Conservation (phyloP, 2,888 invertebrate genomes). For the Hoplodrina blanda region DNA sequence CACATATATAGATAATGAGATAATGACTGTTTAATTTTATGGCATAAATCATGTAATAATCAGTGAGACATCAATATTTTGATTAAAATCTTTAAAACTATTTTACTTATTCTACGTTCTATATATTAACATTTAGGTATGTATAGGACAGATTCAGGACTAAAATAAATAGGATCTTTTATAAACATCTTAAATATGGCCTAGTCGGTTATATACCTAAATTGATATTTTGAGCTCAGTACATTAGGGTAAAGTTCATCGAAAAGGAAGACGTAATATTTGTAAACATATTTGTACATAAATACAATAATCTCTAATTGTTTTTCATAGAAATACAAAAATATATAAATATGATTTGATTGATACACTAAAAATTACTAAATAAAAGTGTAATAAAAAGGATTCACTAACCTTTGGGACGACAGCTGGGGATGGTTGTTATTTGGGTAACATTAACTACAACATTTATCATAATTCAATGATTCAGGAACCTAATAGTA, state of each 20-base stretch:
- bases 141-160: conserved; percentile 51
- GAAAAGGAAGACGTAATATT: conserved; percentile 41
- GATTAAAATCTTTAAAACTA: conserved; percentile 30
- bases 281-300: conserved; percentile 21
- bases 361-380: conserved; percentile 45
- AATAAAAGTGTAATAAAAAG: conserved; percentile 54
- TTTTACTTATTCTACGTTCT: conserved; percentile 42
- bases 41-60: conserved; percentile 55
- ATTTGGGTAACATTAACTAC: conserved; percentile 24
- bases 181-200: conserved; percentile 43
- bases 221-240: conserved; percentile 48
- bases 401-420: conserved; percentile 78
- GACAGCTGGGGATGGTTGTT: conserved; percentile 49
- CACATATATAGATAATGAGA: conserved; percentile 52
- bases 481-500: conserved; percentile 5
- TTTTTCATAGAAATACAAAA: conserved; percentile 55
- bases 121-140: conserved; percentile 61
- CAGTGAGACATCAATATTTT: conserved; percentile 36
- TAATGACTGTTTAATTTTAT: conserved; percentile 64
- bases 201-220: conserved; percentile 30
- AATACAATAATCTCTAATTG: conserved; percentile 35
- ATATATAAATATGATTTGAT: conserved; percentile 26
- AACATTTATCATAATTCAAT: conserved; percentile 26
- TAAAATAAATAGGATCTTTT: conserved; percentile 60
- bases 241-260: conserved; percentile 37